A percentile compares a stretch with the other conserved stretches of the same genome.
These are phyloP conservation scores for Sphecodes monilicornis DNA, from an alignment of 2,888 invertebrate species.

Conservation along the genomic window DNA sequence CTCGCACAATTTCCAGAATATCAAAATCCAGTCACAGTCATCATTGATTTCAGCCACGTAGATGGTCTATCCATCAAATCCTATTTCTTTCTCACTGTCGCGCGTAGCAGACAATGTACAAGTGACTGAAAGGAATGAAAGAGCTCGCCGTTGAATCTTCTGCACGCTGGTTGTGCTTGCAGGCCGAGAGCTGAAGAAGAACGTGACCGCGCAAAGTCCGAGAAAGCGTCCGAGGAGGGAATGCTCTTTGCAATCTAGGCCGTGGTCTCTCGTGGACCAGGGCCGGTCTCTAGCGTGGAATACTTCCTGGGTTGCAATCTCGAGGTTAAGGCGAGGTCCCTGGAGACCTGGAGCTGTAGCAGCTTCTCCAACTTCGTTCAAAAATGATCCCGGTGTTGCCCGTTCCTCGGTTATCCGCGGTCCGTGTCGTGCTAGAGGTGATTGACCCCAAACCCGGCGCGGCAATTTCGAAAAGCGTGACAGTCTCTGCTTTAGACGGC, in stretches of 20 bases:
- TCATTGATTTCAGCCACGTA: neutral
- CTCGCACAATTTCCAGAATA: neutral
- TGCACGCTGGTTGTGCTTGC: neutral
- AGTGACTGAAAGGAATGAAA: constrained; percentile 1
- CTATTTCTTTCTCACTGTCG: constrained; percentile 22
- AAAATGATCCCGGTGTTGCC: constrained; percentile 30
- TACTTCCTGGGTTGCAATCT: constrained; percentile 45
- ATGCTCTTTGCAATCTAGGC: constrained; percentile 12
- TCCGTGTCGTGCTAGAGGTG: constrained; percentile 7
- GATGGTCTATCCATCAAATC: constrained; percentile 20
- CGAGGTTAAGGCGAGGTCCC: constrained; percentile 39
- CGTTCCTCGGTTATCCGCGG: neutral
- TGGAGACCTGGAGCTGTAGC: neutral
- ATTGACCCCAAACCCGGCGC: constrained; percentile 46
- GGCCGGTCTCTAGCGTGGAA: constrained; percentile 16
- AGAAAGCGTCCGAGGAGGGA: neutral
- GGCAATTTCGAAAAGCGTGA: constrained; percentile 59
- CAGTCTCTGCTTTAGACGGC: constrained; percentile 25
- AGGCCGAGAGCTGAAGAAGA: neutral
- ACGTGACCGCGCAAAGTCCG: constrained; percentile 48
- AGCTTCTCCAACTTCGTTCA: constrained; percentile 24
- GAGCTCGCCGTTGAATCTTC: neutral
- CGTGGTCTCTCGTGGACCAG: neutral
- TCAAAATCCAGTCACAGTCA: neutral
- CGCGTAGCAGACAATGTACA: neutral